Percentiles rank a stretch among this genome's conserved stretches.
Evolutionary conservation across 2,113 vertebrate genomes (phyloP).

Genomic region (Barbus barbus): DNA sequence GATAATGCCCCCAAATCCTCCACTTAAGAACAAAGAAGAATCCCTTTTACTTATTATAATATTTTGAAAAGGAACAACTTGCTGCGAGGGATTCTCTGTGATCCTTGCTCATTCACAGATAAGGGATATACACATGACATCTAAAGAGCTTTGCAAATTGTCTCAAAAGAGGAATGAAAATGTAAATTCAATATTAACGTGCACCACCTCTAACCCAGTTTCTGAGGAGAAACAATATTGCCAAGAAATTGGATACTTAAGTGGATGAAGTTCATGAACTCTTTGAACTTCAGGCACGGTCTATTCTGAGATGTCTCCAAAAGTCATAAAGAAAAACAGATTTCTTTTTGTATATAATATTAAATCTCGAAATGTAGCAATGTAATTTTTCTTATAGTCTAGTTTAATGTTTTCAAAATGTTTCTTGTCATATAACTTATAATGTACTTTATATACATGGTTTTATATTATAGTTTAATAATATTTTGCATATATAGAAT

Average conservation of each 20-base stretch:
- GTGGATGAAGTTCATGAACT: not conserved
- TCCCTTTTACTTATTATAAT: constrained; percentile 6
- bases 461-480: too few species aligned
- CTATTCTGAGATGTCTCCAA: not conserved
- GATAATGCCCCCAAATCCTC: constrained; percentile 21
- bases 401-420: not conserved
- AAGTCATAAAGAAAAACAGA: not conserved
- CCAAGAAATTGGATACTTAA: not conserved
- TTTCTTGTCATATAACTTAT: not conserved
- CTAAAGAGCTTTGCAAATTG: constrained; percentile 6
- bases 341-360: not conserved
- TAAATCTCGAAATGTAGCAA: too few species aligned
- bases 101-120: not conserved
- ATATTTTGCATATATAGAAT: too few species aligned
- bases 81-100: constrained; percentile 14
- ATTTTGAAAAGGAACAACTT: constrained; percentile 8
- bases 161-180: constrained; percentile 5
- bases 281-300: not conserved
- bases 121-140: not conserved
- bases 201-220: not conserved
- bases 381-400: not conserved
- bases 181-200: not conserved
- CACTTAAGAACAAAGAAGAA: constrained; percentile 32
- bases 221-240: not conserved
- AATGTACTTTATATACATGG: not conserved